Evolutionary conservation across 1,140 invertebrate genomes (phyloP).

Genomic region (Andrena cerasifolii): DNA sequence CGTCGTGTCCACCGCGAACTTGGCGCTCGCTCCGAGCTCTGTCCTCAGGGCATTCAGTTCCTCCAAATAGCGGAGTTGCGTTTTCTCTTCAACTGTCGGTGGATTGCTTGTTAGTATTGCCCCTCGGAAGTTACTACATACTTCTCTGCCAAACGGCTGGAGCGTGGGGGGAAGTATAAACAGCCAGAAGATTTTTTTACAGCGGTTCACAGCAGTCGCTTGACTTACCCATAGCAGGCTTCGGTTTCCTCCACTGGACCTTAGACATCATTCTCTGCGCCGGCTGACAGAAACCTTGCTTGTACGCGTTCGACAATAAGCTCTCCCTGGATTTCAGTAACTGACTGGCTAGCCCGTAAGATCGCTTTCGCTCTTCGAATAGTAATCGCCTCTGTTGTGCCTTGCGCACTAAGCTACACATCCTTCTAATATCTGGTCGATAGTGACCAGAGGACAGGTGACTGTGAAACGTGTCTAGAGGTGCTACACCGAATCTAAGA

Average conservation of each 20-base stretch:
- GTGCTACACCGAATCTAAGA: conserved; percentile 78
- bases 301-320: conserved; percentile 84
- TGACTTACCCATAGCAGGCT: conserved; percentile 78
- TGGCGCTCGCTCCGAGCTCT: conserved; percentile 73
- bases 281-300: conserved; percentile 81
- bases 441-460: conserved; percentile 86
- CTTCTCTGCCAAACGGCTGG: conserved; percentile 61
- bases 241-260: conserved; percentile 79
- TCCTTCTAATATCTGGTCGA: conserved; percentile 84
- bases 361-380: conserved; percentile 83
- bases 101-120: conserved; percentile 62
- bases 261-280: conserved; percentile 82
- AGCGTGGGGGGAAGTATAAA: conserved; percentile 53
- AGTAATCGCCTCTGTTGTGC: conserved; percentile 87
- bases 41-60: conserved; percentile 76
- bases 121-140: conserved; percentile 58
- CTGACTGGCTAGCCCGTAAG: conserved; percentile 83
- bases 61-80: conserved; percentile 76
- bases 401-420: conserved; percentile 85
- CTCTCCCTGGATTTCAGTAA: conserved; percentile 87
- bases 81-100: conserved; percentile 78
- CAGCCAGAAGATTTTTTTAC: conserved; percentile 73
- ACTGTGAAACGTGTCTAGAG: conserved; percentile 82
- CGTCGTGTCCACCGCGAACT: conserved; percentile 75
- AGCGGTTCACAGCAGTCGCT: conserved; percentile 59